Conservation (phyloP, 2,113 vertebrate genomes). For the Choloepus hoffmanni region DNA sequence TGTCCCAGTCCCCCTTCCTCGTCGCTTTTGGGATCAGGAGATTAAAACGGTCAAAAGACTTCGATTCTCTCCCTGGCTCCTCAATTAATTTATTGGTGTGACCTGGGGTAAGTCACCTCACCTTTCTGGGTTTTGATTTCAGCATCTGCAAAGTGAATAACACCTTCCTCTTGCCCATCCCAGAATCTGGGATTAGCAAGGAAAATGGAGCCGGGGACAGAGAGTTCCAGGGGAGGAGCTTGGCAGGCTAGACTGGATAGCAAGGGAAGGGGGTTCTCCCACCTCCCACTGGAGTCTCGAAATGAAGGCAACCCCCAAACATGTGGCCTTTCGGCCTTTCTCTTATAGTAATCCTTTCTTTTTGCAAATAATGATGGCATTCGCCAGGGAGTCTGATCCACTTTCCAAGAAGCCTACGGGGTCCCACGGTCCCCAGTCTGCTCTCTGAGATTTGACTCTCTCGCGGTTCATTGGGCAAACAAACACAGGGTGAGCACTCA, state of each 20-base stretch:
- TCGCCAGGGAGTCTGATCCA: not conserved
- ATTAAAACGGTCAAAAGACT: not conserved
- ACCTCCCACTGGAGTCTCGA: not conserved
- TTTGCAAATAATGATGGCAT: not conserved
- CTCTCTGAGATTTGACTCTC: not conserved
- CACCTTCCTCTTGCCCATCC: not conserved
- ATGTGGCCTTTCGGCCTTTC: not conserved
- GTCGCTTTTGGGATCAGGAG: not conserved
- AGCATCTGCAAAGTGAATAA: not conserved
- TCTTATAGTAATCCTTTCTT: not conserved
- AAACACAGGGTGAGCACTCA: not conserved
- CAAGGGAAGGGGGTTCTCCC: not conserved
- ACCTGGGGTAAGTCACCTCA: not conserved
- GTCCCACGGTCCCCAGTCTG: not conserved
- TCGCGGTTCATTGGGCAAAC: not conserved
- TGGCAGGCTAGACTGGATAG: not conserved
- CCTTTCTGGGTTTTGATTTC: not conserved
- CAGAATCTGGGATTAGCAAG: not conserved
- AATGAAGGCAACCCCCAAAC: too few relatives aligned
- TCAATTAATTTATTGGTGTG: not conserved
- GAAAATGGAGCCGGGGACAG: not conserved
- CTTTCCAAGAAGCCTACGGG: conserved; percentile 31
- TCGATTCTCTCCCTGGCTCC: not conserved
- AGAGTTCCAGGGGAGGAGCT: not conserved
- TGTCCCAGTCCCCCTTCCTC: not conserved